These are phyloP conservation scores for Lochmaea capreae DNA, from an alignment of 2,888 invertebrate genomes.

Conservation along the genomic window DNA sequence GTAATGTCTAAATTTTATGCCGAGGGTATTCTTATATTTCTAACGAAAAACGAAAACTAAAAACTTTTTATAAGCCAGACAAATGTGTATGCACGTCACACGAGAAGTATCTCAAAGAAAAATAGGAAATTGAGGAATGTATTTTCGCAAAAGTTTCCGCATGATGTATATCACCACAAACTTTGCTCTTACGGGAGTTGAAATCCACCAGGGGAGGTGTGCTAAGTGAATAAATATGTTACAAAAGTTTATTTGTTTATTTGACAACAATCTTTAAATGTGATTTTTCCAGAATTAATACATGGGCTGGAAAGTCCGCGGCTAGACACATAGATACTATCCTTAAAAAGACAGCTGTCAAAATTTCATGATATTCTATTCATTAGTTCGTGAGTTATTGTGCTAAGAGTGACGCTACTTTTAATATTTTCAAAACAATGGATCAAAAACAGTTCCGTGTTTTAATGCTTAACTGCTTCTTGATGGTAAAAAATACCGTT, in stretches of 20 bases:
- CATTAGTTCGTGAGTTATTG: no score
- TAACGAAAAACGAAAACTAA: neutral
- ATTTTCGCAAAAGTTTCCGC: conserved; percentile 23
- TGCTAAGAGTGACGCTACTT: no score
- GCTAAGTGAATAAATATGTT: conserved; percentile 12
- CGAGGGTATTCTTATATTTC: conserved; percentile 12
- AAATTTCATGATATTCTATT: no score
- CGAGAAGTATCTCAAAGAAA: conserved; percentile 18
- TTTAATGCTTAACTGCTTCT: no score
- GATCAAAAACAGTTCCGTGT: no score
- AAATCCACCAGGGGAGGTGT: conserved; percentile 27
- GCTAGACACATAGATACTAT: no score
- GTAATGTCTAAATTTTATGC: conserved; percentile 6
- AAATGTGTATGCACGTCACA: conserved; percentile 34
- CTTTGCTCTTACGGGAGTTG: conserved; percentile 27
- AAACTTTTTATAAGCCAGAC: conserved; percentile 28
- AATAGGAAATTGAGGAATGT: conserved; percentile 26
- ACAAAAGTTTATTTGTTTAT: neutral
- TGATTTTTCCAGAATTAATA: neutral
- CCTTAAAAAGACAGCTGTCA: no score
- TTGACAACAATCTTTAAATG: neutral
- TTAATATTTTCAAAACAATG: no score
- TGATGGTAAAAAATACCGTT: no score
- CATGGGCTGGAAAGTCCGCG: no score
- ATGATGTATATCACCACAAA: conserved; percentile 27